Conservation (phyloP, 2,797 vertebrate species). For the Cheirogaleus major region DNA sequence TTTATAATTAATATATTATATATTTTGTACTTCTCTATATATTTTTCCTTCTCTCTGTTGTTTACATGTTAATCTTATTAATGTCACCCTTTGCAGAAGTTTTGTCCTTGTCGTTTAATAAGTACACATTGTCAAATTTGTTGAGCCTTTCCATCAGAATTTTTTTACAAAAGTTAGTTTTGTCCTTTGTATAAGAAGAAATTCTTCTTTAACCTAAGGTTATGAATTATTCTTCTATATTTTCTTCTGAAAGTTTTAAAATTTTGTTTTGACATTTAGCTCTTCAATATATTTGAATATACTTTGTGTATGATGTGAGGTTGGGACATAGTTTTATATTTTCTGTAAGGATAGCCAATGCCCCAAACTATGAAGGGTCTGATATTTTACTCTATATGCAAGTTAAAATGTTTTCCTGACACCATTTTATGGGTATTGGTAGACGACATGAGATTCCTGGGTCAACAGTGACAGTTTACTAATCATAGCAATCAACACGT, state of each 20-base stretch:
- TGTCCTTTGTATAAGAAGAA: background rate
- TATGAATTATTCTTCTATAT: background rate
- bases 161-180: background rate
- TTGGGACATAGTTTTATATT: background rate
- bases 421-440: background rate
- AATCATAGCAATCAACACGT: background rate
- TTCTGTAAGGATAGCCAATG: background rate
- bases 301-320: background rate
- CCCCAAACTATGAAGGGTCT: background rate
- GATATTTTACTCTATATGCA: background rate
- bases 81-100: background rate
- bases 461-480: background rate
- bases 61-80: background rate
- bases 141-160: too few relatives aligned
- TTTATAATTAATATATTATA: background rate
- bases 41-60: background rate
- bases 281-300: background rate
- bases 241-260: background rate
- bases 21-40: background rate
- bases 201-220: background rate
- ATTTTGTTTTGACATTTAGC: background rate
- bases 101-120: background rate
- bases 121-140: background rate
- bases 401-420: background rate
- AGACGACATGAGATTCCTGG: background rate